Conservation (phyloP, 2,113 vertebrate species). For the Gobiocypris rarus region DNA sequence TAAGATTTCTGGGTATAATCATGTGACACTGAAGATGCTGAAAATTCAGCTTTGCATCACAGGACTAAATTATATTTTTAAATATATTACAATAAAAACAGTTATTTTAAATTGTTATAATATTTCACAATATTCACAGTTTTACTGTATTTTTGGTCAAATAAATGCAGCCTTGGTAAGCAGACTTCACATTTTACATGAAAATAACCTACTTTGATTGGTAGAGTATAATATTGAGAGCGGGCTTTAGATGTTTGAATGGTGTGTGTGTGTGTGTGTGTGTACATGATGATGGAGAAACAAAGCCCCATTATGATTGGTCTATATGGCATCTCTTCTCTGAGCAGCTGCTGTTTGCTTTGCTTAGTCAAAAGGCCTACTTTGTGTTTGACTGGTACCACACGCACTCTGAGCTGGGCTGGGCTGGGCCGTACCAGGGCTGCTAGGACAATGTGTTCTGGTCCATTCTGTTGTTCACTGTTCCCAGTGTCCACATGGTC, state of each 20-base stretch:
- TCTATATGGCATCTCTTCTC: conserved; percentile 49
- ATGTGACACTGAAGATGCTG: too few species aligned
- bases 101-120: too few species aligned
- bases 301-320: conserved; percentile 72
- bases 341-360: conserved; percentile 69
- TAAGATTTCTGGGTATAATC: too few species aligned
- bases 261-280: conserved; percentile 1
- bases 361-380: conserved; percentile 65
- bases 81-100: too few species aligned
- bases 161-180: background rate
- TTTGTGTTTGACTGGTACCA: conserved; percentile 75
- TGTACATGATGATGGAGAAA: conserved; percentile 50
- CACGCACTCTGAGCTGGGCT: conserved; percentile 44
- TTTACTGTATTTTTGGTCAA: background rate
- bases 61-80: too few species aligned
- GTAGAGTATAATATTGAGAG: background rate
- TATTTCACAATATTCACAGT: background rate
- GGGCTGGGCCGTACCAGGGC: conserved; percentile 68
- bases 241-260: conserved; percentile 29
- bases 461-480: conserved; percentile 60
- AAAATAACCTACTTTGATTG: too few species aligned
- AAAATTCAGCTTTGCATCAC: too few species aligned
- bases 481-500: conserved; percentile 58
- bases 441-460: conserved; percentile 67
- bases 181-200: background rate